These are phyloP conservation scores for Nothoprocta perdicaria DNA, from an alignment of 2,113 vertebrate species.

Conservation along the genomic window DNA sequence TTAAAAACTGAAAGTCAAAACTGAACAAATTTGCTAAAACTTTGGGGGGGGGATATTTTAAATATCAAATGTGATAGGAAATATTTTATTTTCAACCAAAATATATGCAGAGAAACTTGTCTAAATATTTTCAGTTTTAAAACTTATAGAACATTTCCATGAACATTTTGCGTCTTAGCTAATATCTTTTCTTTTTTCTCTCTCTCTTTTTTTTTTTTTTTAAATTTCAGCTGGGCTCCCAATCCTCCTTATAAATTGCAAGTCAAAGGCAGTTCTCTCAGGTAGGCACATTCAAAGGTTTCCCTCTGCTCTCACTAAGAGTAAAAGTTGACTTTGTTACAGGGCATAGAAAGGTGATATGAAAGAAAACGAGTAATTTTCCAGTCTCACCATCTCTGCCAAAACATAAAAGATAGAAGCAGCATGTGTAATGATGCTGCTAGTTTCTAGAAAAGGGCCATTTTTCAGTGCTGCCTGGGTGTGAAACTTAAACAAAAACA, in stretches of 20 bases:
- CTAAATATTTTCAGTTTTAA: not conserved
- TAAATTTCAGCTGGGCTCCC: not conserved
- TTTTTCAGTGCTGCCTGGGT: not conserved
- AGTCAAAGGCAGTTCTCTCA: not conserved
- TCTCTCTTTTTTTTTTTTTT: not conserved
- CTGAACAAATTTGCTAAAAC: not conserved
- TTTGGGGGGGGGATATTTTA: not conserved
- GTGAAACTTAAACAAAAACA: constrained; percentile 18
- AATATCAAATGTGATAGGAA: constrained; percentile 17
- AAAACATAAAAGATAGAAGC: constrained; percentile 1
- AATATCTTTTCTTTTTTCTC: not conserved
- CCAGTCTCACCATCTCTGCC: not conserved
- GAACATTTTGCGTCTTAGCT: not conserved
- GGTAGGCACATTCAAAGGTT: constrained; percentile 34
- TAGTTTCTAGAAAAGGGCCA: not conserved
- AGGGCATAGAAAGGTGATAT: not conserved
- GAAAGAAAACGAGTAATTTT: constrained; percentile 45
- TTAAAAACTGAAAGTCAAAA: not conserved
- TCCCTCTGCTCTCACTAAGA: not conserved
- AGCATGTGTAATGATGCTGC: not conserved
- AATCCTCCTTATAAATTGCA: not conserved
- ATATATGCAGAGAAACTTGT: not conserved
- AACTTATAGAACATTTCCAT: not conserved
- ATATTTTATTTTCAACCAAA: constrained; percentile 1
- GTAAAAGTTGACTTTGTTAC: constrained; percentile 38